Base-by-base conservation (phyloP, 30 jellyfish, hydroid and myxozoan genomes). In the Morbakka virulenta region DNA sequence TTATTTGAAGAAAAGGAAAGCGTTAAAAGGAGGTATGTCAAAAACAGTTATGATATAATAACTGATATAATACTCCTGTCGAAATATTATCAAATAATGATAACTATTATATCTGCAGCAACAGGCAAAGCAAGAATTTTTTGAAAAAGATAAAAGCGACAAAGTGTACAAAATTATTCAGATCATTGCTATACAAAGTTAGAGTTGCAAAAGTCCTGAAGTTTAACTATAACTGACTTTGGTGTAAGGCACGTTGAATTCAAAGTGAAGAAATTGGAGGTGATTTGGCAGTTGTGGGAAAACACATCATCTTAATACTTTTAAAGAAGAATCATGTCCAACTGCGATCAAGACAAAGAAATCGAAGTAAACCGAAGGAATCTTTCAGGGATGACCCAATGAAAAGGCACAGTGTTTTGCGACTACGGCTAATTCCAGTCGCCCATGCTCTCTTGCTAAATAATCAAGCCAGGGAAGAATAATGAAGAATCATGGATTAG, bases 361-460 rank as follows among this genome's bases (percentile, higher is more conserved):
- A 69, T 36, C 71, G 51, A 17, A 69, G 73, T n/a, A 69, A 35
- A 50, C 82, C 82, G 0, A 69, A 69, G 28, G 82, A 69, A 36
- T 67, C 82, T 23, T 69, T 33, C 70, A 0, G 82, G 70, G 82
- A 69, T 3, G 82, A 69, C 21, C 36, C 49, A 0, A 69, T 69
- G 82, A 69, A 69, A 30, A 35, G 82, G 82, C 82, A 32, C 36
- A 0, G 26, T 69, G 13, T 69, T 50, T 35, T 31, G 32, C 52
- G 89, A 79, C 76, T 61, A 32, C 72, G 88, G 33, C 36, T 32
- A 52, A 74, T 77, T 32, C 32, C 80, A 73, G 79, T n/a, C n/a
- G n/a, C n/a, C n/a, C n/a, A 50, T 73, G 85, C 89, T 84, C 76
- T 79, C 67, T 23, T 79, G 67, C 0, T 62, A 79, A 22, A 20